Conservation (phyloP, 2,888 invertebrate species). For the Orthonevra nobilis region DNA sequence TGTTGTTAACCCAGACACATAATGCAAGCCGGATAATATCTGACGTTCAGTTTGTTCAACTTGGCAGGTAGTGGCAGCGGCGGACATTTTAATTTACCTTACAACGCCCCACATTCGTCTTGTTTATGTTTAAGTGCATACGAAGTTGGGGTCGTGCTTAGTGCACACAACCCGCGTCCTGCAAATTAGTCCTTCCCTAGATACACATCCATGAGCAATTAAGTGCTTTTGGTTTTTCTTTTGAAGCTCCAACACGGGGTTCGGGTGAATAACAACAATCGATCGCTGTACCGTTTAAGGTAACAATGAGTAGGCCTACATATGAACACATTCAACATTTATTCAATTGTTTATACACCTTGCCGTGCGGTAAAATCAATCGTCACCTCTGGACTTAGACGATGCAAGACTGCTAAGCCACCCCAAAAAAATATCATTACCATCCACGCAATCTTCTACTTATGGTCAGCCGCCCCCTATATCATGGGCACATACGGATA, state of each 20-base stretch:
- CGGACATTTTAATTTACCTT: slow-evolving; percentile 48
- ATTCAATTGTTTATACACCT: slow-evolving; percentile 67
- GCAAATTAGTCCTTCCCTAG: slow-evolving; percentile 51
- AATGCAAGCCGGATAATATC: slow-evolving; percentile 34
- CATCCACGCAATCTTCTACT: slow-evolving; percentile 62
- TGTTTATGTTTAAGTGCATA: not conserved
- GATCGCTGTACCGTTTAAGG: slow-evolving; percentile 9
- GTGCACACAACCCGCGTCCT: slow-evolving; percentile 17
- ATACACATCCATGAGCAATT: slow-evolving; percentile 29
- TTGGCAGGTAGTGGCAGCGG: too few relatives aligned
- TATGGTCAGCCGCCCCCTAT: slow-evolving; percentile 8
- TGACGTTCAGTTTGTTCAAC: slow-evolving; percentile 34
- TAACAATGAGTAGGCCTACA: not conserved
- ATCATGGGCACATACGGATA: too few relatives aligned
- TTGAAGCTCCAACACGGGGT: too few relatives aligned
- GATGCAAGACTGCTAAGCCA: slow-evolving; percentile 4
- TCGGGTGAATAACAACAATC: too few relatives aligned
- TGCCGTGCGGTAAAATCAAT: slow-evolving; percentile 62
- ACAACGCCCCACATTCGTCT: not conserved
- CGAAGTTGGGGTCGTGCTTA: too few relatives aligned
- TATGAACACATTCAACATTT: slow-evolving; percentile 34
- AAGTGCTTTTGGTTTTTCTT: not conserved
- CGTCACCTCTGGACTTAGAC: slow-evolving; percentile 54
- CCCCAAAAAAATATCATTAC: slow-evolving; percentile 48
- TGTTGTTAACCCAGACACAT: slow-evolving; percentile 37